Conservation (phyloP, 2,888 invertebrate species). For the Thyatira batis region DNA sequence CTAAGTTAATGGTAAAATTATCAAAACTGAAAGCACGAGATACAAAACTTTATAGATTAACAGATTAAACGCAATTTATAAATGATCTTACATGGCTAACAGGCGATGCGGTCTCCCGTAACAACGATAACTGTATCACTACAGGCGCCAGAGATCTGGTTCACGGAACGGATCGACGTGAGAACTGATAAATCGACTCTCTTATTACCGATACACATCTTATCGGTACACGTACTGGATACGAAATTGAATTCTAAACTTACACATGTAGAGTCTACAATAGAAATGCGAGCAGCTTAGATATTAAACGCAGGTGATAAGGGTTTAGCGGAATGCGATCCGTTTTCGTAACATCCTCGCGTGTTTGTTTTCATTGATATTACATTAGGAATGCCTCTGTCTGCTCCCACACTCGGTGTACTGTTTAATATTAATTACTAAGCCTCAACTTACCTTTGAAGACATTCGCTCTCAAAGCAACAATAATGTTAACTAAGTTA, state of each 20-base stretch:
- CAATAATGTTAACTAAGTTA: neutral
- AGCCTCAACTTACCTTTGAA: neutral
- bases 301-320: constrained; percentile 24
- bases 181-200: constrained; percentile 1
- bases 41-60: no score
- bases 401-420: neutral
- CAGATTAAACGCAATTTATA: neutral
- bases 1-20: no score
- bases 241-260: constrained; percentile 3
- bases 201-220: neutral
- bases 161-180: neutral
- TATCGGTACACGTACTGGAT: neutral
- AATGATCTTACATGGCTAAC: neutral
- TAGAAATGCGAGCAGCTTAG: neutral
- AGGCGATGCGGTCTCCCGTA: neutral
- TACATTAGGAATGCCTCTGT: constrained; percentile 1
- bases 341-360: constrained; percentile 11
- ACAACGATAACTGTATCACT: neutral
- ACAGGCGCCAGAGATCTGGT: neutral
- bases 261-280: neutral
- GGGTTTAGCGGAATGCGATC: constrained; percentile 22
- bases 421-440: neutral
- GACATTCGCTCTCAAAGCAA: neutral
- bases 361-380: neutral
- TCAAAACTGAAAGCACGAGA: no score